These are phyloP conservation scores for Rhynchomys soricoides DNA, from an alignment of 2,113 vertebrate species.

Conservation along the genomic window DNA sequence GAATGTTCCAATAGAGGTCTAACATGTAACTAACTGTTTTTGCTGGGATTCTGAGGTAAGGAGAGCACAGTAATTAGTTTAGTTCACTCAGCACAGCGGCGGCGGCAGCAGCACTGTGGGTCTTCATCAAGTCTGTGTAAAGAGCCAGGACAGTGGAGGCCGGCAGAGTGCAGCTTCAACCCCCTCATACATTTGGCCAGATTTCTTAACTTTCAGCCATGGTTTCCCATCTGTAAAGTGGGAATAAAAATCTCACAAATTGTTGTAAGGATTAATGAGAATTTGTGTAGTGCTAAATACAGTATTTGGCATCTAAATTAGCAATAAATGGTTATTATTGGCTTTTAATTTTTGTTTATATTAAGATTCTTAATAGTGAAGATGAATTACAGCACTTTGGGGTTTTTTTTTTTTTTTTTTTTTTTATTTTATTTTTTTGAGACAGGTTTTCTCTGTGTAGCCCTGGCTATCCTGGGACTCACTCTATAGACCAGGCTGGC, in stretches of 20 bases:
- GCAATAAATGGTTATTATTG: conserved; percentile 47
- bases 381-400: conserved; percentile 31
- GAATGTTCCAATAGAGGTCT: background rate
- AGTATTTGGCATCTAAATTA: conserved; percentile 38
- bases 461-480: too few relatives aligned
- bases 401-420: too few relatives aligned
- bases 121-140: background rate
- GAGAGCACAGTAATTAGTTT: background rate
- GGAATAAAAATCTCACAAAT: background rate
- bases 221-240: conserved; percentile 19
- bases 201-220: conserved; percentile 36
- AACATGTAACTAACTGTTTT: conserved; percentile 35
- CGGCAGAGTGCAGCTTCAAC: background rate
- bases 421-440: too few relatives aligned
- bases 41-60: conserved; percentile 36
- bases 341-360: conserved; percentile 52
- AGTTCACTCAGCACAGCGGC: background rate
- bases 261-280: conserved; percentile 57
- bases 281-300: conserved; percentile 8
- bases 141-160: background rate
- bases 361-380: conserved; percentile 50
- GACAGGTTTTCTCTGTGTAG: too few relatives aligned
- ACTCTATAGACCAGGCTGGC: too few relatives aligned
- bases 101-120: background rate
- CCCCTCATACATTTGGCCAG: background rate